A percentile compares a stretch with the other conserved stretches of the same genome.
Conservation (phyloP, 2,113 vertebrate genomes). For the Strix uralensis region DNA sequence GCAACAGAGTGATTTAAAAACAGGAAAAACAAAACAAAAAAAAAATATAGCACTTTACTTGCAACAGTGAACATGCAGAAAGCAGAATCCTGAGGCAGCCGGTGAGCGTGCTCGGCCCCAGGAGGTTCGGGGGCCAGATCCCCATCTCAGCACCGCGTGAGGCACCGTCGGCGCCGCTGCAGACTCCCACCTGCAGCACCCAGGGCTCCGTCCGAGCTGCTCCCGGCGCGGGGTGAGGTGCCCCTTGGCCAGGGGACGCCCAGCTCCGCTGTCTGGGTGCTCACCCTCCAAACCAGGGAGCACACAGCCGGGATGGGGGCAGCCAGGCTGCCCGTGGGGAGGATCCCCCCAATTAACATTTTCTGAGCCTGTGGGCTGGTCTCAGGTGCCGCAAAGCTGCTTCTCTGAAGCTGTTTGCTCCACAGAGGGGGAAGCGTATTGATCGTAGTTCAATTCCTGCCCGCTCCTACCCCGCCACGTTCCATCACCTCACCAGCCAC, state of each 20-base stretch:
- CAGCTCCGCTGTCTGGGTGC: neutral
- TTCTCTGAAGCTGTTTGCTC: conserved; percentile 75
- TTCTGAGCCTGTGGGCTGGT: conserved; percentile 41
- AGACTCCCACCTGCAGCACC: neutral
- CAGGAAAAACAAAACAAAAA: neutral
- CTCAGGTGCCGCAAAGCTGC: conserved; percentile 69
- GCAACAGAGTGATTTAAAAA: neutral
- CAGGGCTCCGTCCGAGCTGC: neutral
- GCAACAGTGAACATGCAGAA: neutral
- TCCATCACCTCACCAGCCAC: conserved; percentile 54
- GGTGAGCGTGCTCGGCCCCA: rapidly evolving
- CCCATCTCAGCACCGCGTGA: neutral
- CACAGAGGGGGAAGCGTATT: conserved; percentile 58
- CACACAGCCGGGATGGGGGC: rapidly evolving
- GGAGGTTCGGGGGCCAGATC: neutral
- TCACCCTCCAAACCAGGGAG: neutral
- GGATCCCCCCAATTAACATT: conserved; percentile 63
- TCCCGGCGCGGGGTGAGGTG: rapidly evolving
- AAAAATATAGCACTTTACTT: neutral
- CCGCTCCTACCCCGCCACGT: conserved; percentile 51
- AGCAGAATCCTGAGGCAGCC: neutral
- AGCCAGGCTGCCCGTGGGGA: neutral
- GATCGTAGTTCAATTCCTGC: conserved; percentile 73
- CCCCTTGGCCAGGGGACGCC: neutral
- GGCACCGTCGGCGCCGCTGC: rapidly evolving